Evolutionary conservation across 2,888 invertebrate genomes (phyloP).

Genomic region (Chironomus riparius): DNA sequence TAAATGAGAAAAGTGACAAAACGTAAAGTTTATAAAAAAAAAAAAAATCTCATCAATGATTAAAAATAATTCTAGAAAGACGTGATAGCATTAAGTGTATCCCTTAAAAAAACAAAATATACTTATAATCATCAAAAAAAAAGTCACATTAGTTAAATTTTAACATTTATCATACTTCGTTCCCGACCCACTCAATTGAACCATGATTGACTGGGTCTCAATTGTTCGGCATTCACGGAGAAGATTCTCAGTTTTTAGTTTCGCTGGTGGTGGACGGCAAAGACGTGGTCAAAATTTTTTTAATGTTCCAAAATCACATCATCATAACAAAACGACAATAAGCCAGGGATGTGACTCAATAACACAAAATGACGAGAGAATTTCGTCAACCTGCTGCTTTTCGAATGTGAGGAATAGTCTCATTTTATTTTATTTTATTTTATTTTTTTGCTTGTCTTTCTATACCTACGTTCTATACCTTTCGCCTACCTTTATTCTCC

Average conservation of each 20-base stretch:
- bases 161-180: background rate
- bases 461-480: background rate
- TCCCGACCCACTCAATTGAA: conserved; percentile 15
- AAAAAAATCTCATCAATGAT: background rate
- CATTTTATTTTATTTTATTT: background rate
- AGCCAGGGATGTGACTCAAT: background rate
- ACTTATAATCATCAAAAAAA: background rate
- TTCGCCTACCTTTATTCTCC: too few species aligned
- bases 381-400: conserved; percentile 13
- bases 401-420: conserved; percentile 18
- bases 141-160: background rate
- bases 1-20: background rate
- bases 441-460: background rate
- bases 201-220: conserved; percentile 70
- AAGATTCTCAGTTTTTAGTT: conserved; percentile 47
- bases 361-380: background rate
- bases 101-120: background rate
- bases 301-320: conserved; percentile 8
- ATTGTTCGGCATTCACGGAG: conserved; percentile 63
- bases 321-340: background rate
- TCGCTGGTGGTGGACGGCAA: conserved; percentile 21
- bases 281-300: background rate
- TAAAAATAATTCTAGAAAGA: background rate
- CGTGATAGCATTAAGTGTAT: background rate
- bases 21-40: background rate